Conservation (phyloP, 2,797 vertebrate genomes). For the Phalanger gymnotis region DNA sequence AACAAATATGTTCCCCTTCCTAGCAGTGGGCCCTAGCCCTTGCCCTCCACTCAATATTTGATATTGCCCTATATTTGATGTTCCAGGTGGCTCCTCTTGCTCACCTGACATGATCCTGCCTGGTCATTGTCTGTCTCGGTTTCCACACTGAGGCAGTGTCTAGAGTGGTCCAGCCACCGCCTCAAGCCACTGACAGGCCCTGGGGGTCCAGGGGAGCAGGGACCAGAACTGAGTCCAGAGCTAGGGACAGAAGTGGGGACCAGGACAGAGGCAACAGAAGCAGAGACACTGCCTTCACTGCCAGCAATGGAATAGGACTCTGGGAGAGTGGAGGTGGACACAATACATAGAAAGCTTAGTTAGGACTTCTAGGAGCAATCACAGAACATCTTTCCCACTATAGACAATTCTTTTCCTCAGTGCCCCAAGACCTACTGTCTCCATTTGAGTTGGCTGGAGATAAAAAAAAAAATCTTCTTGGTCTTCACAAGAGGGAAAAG, state of each 20-base stretch:
- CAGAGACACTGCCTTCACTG: slow-evolving; percentile 94
- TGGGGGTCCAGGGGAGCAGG: slow-evolving; percentile 90
- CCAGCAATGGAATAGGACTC: slow-evolving; percentile 94
- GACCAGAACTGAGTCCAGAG: slow-evolving; percentile 90
- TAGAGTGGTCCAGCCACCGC: slow-evolving; percentile 92
- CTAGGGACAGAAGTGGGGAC: slow-evolving; percentile 82
- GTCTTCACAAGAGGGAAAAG: neutral
- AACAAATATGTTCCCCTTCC: neutral
- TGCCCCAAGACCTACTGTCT: neutral
- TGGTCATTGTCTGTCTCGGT: slow-evolving; percentile 86
- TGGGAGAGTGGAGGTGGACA: slow-evolving; percentile 72
- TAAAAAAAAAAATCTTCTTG: slow-evolving; percentile 46
- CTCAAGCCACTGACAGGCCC: slow-evolving; percentile 92
- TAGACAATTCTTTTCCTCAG: neutral
- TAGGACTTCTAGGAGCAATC: slow-evolving; percentile 15
- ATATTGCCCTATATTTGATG: slow-evolving; percentile 61
- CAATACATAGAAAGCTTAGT: neutral
- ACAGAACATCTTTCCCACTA: neutral
- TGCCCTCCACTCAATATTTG: neutral
- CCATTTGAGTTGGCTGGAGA: slow-evolving; percentile 21
- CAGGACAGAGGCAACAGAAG: slow-evolving; percentile 91
- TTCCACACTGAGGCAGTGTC: slow-evolving; percentile 89
- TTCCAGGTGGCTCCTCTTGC: slow-evolving; percentile 80
- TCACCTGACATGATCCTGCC: slow-evolving; percentile 72
- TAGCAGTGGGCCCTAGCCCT: neutral